Conservation (phyloP, 1,140 invertebrate species). For the Pollicipes pollicipes region DNA sequence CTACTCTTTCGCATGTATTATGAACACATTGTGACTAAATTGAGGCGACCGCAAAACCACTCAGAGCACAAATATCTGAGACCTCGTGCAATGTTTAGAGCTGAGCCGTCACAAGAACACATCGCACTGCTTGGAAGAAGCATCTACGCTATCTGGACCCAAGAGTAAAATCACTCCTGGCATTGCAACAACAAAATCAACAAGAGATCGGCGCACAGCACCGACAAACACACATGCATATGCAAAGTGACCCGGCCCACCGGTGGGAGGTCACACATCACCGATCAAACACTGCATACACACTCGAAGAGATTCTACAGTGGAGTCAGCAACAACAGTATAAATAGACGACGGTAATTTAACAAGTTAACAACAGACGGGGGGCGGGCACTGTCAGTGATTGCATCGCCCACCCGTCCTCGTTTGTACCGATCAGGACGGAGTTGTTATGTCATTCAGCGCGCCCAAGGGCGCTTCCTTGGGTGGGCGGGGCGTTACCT, state of each 20-base stretch:
- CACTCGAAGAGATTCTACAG: not conserved
- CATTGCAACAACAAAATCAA: not conserved
- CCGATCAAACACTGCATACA: not conserved
- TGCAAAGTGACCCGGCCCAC: not conserved
- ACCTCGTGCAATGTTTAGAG: not conserved
- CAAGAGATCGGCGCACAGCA: not conserved
- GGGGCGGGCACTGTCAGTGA: no score
- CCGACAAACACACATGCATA: not conserved
- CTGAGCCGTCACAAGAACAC: not conserved
- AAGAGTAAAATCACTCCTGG: not conserved
- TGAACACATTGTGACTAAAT: not conserved
- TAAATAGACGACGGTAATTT: not conserved
- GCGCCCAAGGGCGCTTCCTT: no score
- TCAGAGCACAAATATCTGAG: not conserved
- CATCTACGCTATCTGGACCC: not conserved
- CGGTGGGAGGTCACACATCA: not conserved
- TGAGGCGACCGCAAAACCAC: not conserved
- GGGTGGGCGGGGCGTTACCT: not conserved
- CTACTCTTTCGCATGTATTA: not conserved
- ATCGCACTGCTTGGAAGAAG: not conserved
- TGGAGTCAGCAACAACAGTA: not conserved
- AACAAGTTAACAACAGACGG: not conserved
- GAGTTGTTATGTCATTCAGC: not conserved
- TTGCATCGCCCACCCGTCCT: not conserved
- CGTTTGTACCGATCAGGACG: not conserved